Base-by-base conservation (phyloP, 1,140 invertebrate species). In the Trachymyrmex cornetzi region DNA sequence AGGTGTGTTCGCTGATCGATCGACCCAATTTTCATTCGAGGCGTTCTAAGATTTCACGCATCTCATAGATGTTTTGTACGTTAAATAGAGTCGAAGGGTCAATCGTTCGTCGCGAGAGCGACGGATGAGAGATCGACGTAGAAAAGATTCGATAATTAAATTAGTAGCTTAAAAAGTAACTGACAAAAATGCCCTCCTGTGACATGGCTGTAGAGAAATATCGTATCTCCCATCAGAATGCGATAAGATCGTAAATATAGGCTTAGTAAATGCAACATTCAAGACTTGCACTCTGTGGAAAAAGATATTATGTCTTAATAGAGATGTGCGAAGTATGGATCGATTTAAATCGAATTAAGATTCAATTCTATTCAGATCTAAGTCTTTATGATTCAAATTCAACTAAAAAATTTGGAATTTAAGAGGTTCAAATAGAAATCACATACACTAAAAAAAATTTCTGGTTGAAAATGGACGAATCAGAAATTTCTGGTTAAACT, bases 1-100 rank as follows among this genome's bases (percentile, higher is more conserved):
- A 74, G 11, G 27, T 69, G 69, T 44, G 27, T 75, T 74, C 44
- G 19, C 24, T 30, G 55, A 84, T 84, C 69, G 80, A 84, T 75
- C 14, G 80, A 84, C 38, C 69, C 55, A 75, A 50, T 74, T 75
- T 84, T 74, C 69, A 61, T 61, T 63, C 55, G 5, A 27, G 55
- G 14, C 38, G 3, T 61, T 63, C 19, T 53, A 67, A 67, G 64
- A 67, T 67, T 67, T 30, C 11, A 74, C 4, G 55, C 34, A 12
- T 82, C 53, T 79, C 81, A 67, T 85, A 77, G 79, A 63, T 87
- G 87, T 59, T 90, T 89, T 87, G 89, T 90, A 90, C 88, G 86
- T 89, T 77, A 79, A 89, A n/a, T 66, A 44, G 85, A 77, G 48
- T 82, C 71, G 38, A 81, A 87, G 24, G 67, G n/a, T 61, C 69